These are phyloP conservation scores for Pipistrellus pygmaeus DNA, from an alignment of 2,797 vertebrate genomes.

Conservation along the genomic window DNA sequence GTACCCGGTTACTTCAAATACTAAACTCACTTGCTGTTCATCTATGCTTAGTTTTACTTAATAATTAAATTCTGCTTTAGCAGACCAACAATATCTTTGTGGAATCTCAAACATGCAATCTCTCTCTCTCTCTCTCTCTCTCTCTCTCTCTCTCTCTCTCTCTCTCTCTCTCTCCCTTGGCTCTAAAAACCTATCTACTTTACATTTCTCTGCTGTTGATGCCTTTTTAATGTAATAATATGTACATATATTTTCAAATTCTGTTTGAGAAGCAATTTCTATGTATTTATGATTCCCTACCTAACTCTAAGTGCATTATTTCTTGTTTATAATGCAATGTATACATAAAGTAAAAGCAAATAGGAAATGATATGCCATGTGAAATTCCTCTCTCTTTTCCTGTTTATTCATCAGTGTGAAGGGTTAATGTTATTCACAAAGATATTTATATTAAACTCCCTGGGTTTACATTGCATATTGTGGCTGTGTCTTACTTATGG, in stretches of 20 bases:
- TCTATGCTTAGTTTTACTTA: conserved; percentile 5
- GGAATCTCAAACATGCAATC: background rate
- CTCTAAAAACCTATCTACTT: background rate
- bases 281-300: background rate
- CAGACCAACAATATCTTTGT: too few relatives aligned
- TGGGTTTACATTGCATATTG: background rate
- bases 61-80: background rate
- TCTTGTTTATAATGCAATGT: background rate
- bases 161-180: background rate
- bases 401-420: background rate
- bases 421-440: background rate
- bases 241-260: background rate
- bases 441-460: background rate
- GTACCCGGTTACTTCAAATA: background rate
- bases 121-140: too few relatives aligned
- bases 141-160: too few relatives aligned
- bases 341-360: background rate
- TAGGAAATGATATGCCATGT: background rate
- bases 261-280: background rate
- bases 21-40: background rate
- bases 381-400: background rate
- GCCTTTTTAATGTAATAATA: background rate
- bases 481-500: background rate
- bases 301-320: background rate
- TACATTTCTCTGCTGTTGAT: background rate